Evolutionary conservation across 2,797 vertebrate species (phyloP), one percentile per base, ranked within the genome.

Genomic region (Nannoperca australis): DNA sequence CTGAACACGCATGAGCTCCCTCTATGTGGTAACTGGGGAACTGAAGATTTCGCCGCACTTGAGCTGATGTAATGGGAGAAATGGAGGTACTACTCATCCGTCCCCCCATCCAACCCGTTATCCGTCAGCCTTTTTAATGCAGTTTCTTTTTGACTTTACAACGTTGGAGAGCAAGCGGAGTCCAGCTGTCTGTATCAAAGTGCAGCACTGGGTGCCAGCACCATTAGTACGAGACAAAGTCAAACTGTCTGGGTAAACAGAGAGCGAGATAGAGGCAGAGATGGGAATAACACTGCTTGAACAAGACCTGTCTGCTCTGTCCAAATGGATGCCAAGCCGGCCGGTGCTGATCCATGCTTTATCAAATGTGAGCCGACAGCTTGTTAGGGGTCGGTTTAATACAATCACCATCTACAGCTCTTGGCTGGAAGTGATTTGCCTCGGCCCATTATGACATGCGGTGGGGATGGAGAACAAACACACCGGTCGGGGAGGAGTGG

Each of bases 321-420:
- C 90, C 87, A 84, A 89, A 88, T 40, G 18, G 70, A 78, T 83
- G 86, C 78, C 86, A 85, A 54, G 73, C 58, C 32, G 22, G 66
- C 61, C 36, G 53, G 24, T 53, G 75, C 83, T 94, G 93, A 94
- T 84, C 86, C 87, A 89, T 93, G 92, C 91, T 91, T 89, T 77
- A 82, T 91, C 86, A 93, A 93, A 94, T 90, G 40, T 70, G 90
- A 93, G 88, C 81, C 75, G 94, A 94, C 93, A 94, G 91, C 93
- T 94, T 93, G 92, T 95, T 94, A 92, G 90, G 84, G 91, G 87
- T 92, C 91, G 91, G 91, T 92, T 93, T 94, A 92, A 93, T 89
- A 84, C 90, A 84, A 93, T 92, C 90, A 88, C 90, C 74, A 64
- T 88, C 87, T 83, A 27, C 78, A 1, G 78, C 86, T 77, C 84